phyloP scores from a whole-genome alignment of 2,888 invertebrate genomes.

The Euplexia lucipara region DNA sequence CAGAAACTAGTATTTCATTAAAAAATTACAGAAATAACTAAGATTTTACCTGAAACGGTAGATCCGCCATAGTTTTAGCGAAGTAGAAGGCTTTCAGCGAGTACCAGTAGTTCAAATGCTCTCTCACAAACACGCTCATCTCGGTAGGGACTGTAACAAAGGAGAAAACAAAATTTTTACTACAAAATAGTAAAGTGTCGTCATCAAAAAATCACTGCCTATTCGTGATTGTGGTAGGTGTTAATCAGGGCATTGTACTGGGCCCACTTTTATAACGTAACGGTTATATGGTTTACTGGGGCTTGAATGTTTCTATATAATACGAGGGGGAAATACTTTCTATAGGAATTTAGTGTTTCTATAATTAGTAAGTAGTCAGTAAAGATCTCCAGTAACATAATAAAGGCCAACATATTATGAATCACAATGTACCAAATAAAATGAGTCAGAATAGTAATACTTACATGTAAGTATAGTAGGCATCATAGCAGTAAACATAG shows the following conservation, averaged over 20 bases:
- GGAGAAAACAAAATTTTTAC: slow-evolving; percentile 47
- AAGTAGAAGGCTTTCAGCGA: slow-evolving; percentile 99
- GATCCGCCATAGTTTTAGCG: slow-evolving; percentile 98
- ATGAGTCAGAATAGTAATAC: slow-evolving; percentile 77
- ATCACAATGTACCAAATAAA: neutral
- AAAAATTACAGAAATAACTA: too few relatives aligned
- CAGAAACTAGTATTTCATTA: too few relatives aligned
- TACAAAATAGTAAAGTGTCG: neutral
- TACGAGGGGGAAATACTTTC: too few relatives aligned
- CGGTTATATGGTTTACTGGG: neutral
- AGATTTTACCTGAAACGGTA: slow-evolving; percentile 99
- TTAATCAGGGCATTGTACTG: neutral
- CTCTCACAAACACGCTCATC: slow-evolving; percentile 98
- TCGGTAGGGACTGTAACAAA: slow-evolving; percentile 97
- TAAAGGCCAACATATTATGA: neutral
- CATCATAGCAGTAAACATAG: slow-evolving; percentile 99
- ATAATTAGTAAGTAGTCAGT: too few relatives aligned
- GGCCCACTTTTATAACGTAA: neutral
- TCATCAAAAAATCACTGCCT: neutral
- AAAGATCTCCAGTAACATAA: too few relatives aligned
- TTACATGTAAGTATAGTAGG: slow-evolving; percentile 99
- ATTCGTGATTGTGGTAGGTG: neutral
- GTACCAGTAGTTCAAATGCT: slow-evolving; percentile 99
- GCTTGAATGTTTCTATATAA: neutral
- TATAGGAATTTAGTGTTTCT: too few relatives aligned